Evolutionary conservation across 2,113 vertebrate species (phyloP), one percentile per base, ranked within the genome.

Genomic region (Falco punctatus): DNA sequence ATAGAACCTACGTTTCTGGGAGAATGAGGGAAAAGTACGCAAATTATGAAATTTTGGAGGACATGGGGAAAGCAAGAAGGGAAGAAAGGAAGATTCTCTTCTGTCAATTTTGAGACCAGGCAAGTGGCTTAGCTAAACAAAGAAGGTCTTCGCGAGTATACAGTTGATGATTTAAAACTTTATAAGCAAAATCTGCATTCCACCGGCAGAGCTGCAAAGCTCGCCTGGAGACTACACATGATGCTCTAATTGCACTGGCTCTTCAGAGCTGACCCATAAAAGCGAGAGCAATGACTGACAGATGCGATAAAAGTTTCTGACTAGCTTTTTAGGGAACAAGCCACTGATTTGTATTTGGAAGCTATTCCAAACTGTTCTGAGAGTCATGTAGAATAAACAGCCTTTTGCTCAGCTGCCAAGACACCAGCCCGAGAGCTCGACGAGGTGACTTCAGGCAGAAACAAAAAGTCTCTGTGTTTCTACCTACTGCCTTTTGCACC

Each of bases 351-450:
- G 88, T 91, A 55, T 86, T 80, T 91, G 67, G 86, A 59, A 73
- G 52, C 33, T 88, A 79, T 81, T 52, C 54, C 62, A 93, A 94
- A 61, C 67, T 52, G n/a, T 74, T 92, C 44, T 8, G 4, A 70
- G 73, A 77, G 40, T 42, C 62, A 27, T 38, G 70, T 7, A 83
- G 91, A 92, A 87, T 90, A 91, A 96, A 86, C 66, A 92, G 86
- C 54, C 91, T 83, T 94, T 93, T 95, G 77, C 94, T 94, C 82
- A 91, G 87, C 90, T 96, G 90, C 94, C 94, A 95, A 55, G 32
- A 24, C 5, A 40, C 38, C 79, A 92, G 44, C 69, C 71, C 26
- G 2, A 81, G 70, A 59, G 82, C 80, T 87, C 5, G 0, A 61
- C 0, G 19, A 95, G 74, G 75, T 61, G 94, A 92, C 93, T 95